phyloP scores from a whole-genome alignment of 2,797 vertebrate species.

The Buceros bicornis region DNA sequence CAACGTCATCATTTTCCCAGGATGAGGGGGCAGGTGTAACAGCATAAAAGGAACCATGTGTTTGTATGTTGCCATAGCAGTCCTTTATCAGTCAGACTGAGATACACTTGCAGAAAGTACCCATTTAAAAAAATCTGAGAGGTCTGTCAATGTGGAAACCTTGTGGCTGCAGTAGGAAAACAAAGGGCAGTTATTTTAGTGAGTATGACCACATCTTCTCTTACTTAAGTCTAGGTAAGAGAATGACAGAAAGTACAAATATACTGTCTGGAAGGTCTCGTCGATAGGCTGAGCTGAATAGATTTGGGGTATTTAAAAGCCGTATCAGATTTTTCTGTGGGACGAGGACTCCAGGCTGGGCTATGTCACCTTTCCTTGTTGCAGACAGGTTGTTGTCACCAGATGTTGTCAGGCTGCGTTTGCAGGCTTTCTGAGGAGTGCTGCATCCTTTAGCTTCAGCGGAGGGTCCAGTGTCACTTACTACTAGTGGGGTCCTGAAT shows the following conservation, averaged over 20 bases:
- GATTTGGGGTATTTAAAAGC: accelerated
- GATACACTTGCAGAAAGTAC: neutral
- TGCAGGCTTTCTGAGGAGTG: accelerated
- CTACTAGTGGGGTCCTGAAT: accelerated
- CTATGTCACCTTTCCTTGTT: accelerated
- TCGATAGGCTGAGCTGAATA: accelerated
- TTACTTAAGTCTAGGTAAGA: accelerated
- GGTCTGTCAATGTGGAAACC: neutral
- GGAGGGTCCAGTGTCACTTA: neutral
- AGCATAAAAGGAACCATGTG: accelerated
- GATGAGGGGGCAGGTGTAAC: no score
- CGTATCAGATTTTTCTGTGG: accelerated
- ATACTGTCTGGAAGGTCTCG: accelerated
- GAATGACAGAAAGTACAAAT: accelerated
- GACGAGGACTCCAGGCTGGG: accelerated
- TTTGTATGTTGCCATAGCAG: neutral
- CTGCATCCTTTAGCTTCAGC: neutral
- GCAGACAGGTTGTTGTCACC: accelerated
- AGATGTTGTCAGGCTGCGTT: accelerated
- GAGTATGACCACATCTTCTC: accelerated
- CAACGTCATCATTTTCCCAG: neutral
- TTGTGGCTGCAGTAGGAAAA: neutral
- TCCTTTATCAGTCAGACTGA: neutral
- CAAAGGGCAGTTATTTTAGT: neutral
- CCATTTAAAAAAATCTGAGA: accelerated